Evolutionary conservation across 2,797 vertebrate species (phyloP).

Genomic region (Delichon dasypus): DNA sequence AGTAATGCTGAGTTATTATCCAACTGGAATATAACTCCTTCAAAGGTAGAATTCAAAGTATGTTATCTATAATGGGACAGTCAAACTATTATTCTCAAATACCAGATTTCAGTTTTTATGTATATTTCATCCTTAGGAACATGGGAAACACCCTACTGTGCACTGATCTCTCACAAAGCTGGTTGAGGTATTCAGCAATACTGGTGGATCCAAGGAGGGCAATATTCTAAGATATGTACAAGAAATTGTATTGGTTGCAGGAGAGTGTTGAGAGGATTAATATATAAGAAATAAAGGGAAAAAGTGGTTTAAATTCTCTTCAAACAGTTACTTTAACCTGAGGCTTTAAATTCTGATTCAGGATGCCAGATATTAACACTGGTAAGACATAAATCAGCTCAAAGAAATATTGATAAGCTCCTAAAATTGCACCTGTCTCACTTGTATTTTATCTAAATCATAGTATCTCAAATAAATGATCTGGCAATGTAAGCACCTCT

Average conservation of each 20-base stretch:
- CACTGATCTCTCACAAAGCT: background rate
- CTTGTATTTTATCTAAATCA: background rate
- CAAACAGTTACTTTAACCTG: background rate
- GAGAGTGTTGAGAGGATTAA: background rate
- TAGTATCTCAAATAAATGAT: background rate
- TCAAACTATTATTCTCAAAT: background rate
- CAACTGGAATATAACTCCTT: background rate
- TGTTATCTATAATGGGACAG: background rate
- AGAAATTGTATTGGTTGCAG: background rate
- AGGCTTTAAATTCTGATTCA: background rate
- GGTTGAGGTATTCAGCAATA: background rate
- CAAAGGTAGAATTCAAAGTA: background rate
- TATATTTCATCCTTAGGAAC: background rate
- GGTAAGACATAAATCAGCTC: constrained; percentile 20
- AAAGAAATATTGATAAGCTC: background rate
- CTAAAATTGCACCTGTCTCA: background rate
- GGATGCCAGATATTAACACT: background rate
- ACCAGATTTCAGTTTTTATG: background rate
- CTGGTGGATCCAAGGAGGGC: background rate
- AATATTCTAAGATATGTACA: background rate
- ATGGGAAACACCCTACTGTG: background rate
- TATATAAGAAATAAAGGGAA: background rate
- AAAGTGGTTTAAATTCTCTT: background rate
- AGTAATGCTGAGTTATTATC: background rate
- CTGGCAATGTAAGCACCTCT: background rate